Base-by-base conservation (phyloP, 2,797 vertebrate genomes). In the Cyprinodon diabolis region DNA sequence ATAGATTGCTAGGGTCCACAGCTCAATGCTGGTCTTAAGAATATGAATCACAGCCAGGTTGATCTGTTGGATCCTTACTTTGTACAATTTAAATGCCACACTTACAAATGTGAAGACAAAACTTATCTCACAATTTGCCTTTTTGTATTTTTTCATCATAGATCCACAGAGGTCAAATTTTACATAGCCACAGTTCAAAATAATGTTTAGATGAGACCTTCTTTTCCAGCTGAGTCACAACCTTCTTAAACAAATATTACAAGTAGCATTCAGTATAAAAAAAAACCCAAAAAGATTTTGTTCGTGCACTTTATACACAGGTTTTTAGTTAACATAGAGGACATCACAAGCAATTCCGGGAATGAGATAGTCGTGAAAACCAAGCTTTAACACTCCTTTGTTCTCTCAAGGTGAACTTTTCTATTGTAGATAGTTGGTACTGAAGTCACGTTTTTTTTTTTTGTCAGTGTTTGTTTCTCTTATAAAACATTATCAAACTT, bases 1-100 rank as follows among this genome's bases (percentile, higher is more conserved):
- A 94, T 92, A 94, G 84, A 86, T 74, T 8, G 56, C 73, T 54
- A 68, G 74, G 78, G 81, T 89, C 84, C 79, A 69, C 76, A 65
- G 89, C 68, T 74, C 83, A 80, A 91, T 12, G 62, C 77, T 80
- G 79, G 75, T 81, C 62, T 72, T 87, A 47, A 48, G 72, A 81
- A 79, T 85, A 77, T 23, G 78, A 84, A 84, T 85, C 48, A 51
- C 66, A 57, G 68, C 55, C 74, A 69, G 54, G 68, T 78, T 30
- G 30, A 30, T 30, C 30, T 30, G 30, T 30, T 30, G 30, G 2
- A 30, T 30, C 2, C 30, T 30, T 30, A 30, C 3, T 30, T 30
- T 30, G 30, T 30, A 30, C 30, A 30, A 30, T 2, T 30, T 30
- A 30, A 30, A 30, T 30, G 30, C 30, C 30, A 30, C 30, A 30